Percentiles rank a stretch among this genome's conserved stretches.
Evolutionary conservation across 2,113 vertebrate species (phyloP).

Genomic region (Entomyzon cyanotis): DNA sequence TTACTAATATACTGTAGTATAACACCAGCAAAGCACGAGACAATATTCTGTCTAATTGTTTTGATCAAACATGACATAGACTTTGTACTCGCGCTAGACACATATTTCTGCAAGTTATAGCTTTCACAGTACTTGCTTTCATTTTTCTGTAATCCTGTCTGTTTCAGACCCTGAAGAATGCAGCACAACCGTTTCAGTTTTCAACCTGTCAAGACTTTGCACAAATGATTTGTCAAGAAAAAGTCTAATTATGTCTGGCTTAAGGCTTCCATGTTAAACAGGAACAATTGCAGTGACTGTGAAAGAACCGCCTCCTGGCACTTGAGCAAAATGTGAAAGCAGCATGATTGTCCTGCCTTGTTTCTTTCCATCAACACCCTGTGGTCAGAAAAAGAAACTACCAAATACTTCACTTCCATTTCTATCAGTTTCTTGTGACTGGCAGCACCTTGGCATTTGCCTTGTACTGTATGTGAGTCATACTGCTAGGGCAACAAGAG

Average conservation of each 20-base stretch:
- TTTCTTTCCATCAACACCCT: conserved; percentile 44
- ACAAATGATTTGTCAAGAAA: conserved; percentile 66
- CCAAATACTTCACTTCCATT: conserved; percentile 27
- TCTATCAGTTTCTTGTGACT: conserved; percentile 50
- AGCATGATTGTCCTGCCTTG: conserved; percentile 36
- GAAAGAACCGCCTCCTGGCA: conserved; percentile 36
- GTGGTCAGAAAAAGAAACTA: conserved; percentile 46
- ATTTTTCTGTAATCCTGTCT: conserved; percentile 61
- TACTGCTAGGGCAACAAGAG: background rate
- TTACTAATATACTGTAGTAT: conserved; percentile 38
- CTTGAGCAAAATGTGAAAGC: conserved; percentile 8
- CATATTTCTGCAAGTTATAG: conserved; percentile 42
- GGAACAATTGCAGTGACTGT: conserved; percentile 19
- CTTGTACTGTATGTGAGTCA: conserved; percentile 2
- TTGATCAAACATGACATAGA: conserved; percentile 42
- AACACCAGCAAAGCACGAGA: conserved; percentile 8
- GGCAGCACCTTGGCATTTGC: conserved; percentile 34
- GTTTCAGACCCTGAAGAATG: conserved; percentile 56
- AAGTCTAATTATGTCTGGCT: conserved; percentile 57
- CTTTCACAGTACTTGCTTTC: conserved; percentile 41
- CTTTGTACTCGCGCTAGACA: background rate
- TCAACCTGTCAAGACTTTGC: conserved; percentile 55
- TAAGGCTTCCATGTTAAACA: conserved; percentile 51
- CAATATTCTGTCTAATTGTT: conserved; percentile 43
- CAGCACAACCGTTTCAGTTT: conserved; percentile 50